Evolutionary conservation across 2,888 invertebrate species (phyloP).

Genomic region (Petrolisthes manimaculis): DNA sequence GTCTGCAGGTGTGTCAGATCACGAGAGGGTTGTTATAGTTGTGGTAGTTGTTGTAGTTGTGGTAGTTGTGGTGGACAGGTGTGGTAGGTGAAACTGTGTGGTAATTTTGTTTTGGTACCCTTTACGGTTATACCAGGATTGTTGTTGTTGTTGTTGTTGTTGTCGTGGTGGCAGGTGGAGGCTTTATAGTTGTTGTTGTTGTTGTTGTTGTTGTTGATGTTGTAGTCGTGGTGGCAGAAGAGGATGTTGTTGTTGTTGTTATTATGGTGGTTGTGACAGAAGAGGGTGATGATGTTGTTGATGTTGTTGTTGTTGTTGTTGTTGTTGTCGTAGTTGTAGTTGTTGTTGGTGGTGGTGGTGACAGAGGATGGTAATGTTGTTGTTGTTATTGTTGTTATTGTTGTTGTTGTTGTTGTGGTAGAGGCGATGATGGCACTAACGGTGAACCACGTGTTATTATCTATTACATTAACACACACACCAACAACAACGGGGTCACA

Average conservation of each 20-base stretch:
- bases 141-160: neutral
- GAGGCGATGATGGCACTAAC: neutral
- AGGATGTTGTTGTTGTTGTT: no score
- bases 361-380: no score
- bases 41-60: neutral
- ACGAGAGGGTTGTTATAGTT: neutral
- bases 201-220: no score
- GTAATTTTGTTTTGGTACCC: no score
- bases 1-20: no score
- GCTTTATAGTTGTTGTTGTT: no score
- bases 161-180: neutral
- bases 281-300: neutral
- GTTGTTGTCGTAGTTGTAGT: neutral
- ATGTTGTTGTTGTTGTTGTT: neutral
- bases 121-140: no score
- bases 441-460: neutral
- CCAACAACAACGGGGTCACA: no score
- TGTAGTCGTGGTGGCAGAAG: no score
- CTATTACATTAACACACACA: no score
- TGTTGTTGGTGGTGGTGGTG: neutral
- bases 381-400: no score
- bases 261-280: neutral
- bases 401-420: conserved; percentile 1
- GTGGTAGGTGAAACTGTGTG: neutral
- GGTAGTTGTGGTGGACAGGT: neutral